Evolutionary conservation across 2,888 invertebrate genomes (phyloP), one percentile per base, ranked within the genome.

Genomic region (Leucophora obtusa): DNA sequence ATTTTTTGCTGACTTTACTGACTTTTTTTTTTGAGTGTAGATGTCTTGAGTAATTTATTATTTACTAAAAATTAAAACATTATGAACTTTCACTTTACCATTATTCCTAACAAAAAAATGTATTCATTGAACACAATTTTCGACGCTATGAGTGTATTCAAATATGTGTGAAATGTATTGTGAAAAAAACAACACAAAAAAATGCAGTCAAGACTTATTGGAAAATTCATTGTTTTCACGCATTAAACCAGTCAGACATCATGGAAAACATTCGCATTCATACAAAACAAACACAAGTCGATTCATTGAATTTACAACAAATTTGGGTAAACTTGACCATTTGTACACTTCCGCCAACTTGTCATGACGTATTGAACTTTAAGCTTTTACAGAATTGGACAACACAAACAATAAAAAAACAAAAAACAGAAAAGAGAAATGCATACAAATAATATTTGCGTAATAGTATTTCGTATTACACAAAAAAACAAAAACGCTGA

Each of bases 361-460:
- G 66, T 62, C 78, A 56, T 73, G 73, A 68, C 66, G 68, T 78
- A 78, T 78, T 78, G 78, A 78, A 73, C 68, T 78, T 73, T 58
- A 68, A 72, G 60, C 72, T 60, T 56, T 65, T 71, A 43, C 51
- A 33, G 43, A 53, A 58, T 59, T 28, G 15, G 11, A 24, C n/a
- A 9, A 28, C 28, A 28, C 28, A 28, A 1, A 4, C 28, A 28
- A 7, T 5, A 38, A 35, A 35, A 18, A n/a, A 35, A n/a, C 43
- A 54, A 21, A 43, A 17, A n/a, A n/a, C n/a, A n/a, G n/a, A n/a
- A 50, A 5, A 50, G 5, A 51, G 17, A 38, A 63, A 21, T 9
- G 63, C 28, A 63, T 11, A 38, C 14, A 38, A 38, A 35, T 5
- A 35, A 5, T 43, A 1, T 43, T 11, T 43, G 43, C 11, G 14